Evolutionary conservation across 1,140 invertebrate species (phyloP), one percentile per base, ranked within the genome.

Genomic region (Drosophila parvula): DNA sequence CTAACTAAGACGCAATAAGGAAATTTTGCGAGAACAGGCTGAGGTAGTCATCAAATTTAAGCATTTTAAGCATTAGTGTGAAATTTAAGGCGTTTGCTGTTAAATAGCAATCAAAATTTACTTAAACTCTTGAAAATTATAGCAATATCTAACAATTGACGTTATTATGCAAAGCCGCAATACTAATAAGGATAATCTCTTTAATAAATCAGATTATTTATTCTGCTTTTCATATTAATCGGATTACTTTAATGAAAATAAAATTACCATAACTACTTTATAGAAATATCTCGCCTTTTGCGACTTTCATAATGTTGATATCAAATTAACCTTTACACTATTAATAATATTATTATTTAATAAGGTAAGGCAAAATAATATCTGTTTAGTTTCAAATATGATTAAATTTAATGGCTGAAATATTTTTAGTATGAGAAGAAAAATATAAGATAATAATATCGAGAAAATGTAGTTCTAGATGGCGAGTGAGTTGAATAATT

Each of bases 1-100:
- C 43, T 69, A 55, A 32, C 74, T 48, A 59, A 61, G 63, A 77
- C 74, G 74, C 74, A 77, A 77, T 55, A 77, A 30, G n/a, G 67
- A 51, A 36, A 43, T 44, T 7, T 8, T 30, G 5, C 38, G 5
- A 38, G 4, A 30, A 34, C 10, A 16, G 36, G 9, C 34, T 12
- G 34, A 50, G 51, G 22, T 27, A 44, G 32, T 36, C 22, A 58
- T 40, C 9, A 11, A 58, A 44, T 74, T 32, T 74, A 38, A 34
- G 51, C 8, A 57, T 11, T 14, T 27, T 1, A 11, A n/a, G 34
- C 14, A 38, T 36, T n/a, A 10, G 22, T 2, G 0, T 0, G 50
- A 14, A 22, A 51, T 34, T 34, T 14, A 8, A 18, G 11, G n/a
- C 5, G 2, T 32, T 11, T 16, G 0, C 3, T 50, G 5, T 11